Evolutionary conservation across 2,797 vertebrate genomes (phyloP).

Genomic region (Chaetodon trifasciatus): DNA sequence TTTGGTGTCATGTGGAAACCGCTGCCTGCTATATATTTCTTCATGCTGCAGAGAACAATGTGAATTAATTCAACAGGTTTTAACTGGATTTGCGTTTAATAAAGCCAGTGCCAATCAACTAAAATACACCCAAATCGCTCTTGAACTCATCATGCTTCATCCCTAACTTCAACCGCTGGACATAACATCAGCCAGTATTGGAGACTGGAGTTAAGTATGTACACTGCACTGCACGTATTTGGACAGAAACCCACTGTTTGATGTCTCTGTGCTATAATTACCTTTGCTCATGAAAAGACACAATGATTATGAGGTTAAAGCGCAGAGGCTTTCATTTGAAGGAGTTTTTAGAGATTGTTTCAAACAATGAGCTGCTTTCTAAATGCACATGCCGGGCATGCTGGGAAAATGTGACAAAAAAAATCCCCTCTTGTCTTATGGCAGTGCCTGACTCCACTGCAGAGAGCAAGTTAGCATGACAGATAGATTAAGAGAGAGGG

Average conservation of each 20-base stretch:
- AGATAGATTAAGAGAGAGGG: conserved; percentile 35
- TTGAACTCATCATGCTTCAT: conserved; percentile 8
- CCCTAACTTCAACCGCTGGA: neutral
- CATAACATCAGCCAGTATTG: conserved; percentile 27
- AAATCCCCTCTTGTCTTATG: conserved; percentile 43
- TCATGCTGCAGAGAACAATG: neutral
- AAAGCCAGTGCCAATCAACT: neutral
- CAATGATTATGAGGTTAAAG: conserved; percentile 70
- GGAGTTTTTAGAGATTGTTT: conserved; percentile 54
- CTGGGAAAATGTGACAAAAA: conserved; percentile 43
- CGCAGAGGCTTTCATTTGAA: conserved; percentile 61
- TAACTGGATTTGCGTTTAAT: neutral
- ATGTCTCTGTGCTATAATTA: conserved; percentile 67
- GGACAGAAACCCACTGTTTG: conserved; percentile 61
- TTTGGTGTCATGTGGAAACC: neutral
- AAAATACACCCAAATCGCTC: neutral
- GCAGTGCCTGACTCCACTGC: conserved; percentile 30
- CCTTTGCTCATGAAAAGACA: conserved; percentile 61
- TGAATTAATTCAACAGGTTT: neutral
- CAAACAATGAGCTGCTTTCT: conserved; percentile 60
- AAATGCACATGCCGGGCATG: conserved; percentile 25
- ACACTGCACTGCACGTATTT: conserved; percentile 50
- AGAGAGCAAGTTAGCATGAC: conserved; percentile 43
- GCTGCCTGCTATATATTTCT: neutral
- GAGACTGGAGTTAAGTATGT: conserved; percentile 18